phyloP scores from a whole-genome alignment of 1,140 invertebrate species.

The Pseudomyrmex gracilis region DNA sequence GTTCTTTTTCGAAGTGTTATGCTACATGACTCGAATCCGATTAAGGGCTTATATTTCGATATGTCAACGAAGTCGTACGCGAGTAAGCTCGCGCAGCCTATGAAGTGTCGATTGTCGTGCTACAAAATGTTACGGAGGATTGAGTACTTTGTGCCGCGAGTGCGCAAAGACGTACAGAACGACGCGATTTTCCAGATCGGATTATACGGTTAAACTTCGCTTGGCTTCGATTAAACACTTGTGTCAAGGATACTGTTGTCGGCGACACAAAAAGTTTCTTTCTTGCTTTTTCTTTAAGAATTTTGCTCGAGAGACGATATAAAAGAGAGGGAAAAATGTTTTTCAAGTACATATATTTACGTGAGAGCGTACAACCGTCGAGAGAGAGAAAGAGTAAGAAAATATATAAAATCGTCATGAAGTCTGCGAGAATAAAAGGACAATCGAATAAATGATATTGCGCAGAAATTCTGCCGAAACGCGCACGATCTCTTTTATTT shows the following conservation, averaged over 20 bases:
- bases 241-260: conserved; percentile 34
- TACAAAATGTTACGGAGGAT: conserved; percentile 30
- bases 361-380: no score
- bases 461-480: conserved; percentile 5
- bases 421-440: neutral
- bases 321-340: neutral
- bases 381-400: no score
- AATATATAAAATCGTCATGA: no score
- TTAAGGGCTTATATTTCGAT: conserved; percentile 57
- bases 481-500: neutral
- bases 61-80: conserved; percentile 55
- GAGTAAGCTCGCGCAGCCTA: conserved; percentile 47
- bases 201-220: conserved; percentile 45
- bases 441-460: conserved; percentile 10
- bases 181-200: conserved; percentile 47
- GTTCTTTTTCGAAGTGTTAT: conserved; percentile 44
- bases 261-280: neutral
- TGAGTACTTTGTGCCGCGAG: conserved; percentile 26
- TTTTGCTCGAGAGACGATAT: no score
- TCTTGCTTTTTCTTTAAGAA: neutral
- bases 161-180: neutral
- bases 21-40: conserved; percentile 46
- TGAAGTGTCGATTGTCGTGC: conserved; percentile 42
- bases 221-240: conserved; percentile 39
- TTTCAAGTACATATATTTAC: no score